Evolutionary conservation across 2,888 invertebrate genomes (phyloP).

Genomic region (Acanthosepion pharaonis): DNA sequence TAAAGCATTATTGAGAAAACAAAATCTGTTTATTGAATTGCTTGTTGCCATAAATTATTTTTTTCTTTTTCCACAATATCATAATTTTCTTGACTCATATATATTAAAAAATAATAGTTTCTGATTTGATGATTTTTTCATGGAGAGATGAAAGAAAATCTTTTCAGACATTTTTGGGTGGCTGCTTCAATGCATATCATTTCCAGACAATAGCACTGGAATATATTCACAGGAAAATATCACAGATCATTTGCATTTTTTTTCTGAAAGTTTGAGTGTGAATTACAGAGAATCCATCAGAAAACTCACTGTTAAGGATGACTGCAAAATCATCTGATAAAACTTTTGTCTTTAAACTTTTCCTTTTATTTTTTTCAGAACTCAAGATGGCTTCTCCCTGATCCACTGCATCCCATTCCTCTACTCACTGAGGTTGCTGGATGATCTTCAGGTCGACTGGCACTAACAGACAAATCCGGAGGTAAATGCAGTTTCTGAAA

Average conservation of each 20-base stretch:
- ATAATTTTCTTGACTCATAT: background rate
- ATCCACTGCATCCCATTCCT: slow-evolving; percentile 54
- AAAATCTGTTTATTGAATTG: too few species aligned
- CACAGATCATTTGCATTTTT: background rate
- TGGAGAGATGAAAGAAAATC: background rate
- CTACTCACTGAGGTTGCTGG: slow-evolving; percentile 55
- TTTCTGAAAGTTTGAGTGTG: background rate
- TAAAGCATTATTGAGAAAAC: too few species aligned
- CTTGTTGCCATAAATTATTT: too few species aligned
- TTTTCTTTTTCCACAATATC: background rate
- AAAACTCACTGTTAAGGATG: background rate
- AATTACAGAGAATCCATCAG: background rate
- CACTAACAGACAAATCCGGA: slow-evolving; percentile 72
- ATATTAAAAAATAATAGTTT: background rate
- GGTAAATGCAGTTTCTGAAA: slow-evolving; percentile 73
- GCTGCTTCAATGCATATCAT: background rate
- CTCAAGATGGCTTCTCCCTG: slow-evolving; percentile 58
- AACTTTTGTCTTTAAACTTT: background rate
- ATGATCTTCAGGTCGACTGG: slow-evolving; percentile 69
- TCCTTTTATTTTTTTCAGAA: slow-evolving; percentile 55
- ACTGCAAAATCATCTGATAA: background rate
- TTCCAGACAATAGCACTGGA: background rate
- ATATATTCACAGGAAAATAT: slow-evolving; percentile 1
- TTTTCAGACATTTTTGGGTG: background rate
- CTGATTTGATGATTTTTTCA: too few species aligned